phyloP scores from a whole-genome alignment of 2,797 vertebrate species.

The Dallia pectoralis region DNA sequence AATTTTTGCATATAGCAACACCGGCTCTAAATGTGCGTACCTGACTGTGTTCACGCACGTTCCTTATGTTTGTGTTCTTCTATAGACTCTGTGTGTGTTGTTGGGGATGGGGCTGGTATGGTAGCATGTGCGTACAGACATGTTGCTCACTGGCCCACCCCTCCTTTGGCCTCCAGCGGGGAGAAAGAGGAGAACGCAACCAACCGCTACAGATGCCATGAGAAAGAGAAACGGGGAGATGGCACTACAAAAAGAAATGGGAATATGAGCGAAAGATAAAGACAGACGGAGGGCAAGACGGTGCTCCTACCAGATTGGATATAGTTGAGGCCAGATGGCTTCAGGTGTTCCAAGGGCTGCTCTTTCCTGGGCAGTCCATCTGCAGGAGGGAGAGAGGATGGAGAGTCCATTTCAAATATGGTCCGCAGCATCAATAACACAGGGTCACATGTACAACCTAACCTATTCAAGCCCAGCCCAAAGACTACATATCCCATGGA shows the following conservation, averaged over 20 bases:
- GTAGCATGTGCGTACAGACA: constrained; percentile 1
- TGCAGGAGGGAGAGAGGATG: constrained; percentile 61
- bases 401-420: constrained; percentile 29
- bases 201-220: neutral
- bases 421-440: constrained; percentile 19
- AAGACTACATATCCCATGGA: constrained; percentile 4
- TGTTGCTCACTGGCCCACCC: constrained; percentile 3
- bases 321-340: constrained; percentile 82
- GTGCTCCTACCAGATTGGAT: constrained; percentile 82
- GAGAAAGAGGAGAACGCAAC: neutral
- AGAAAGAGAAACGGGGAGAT: constrained; percentile 10
- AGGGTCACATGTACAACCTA: neutral
- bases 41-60: neutral
- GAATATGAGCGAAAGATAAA: neutral
- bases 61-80: neutral
- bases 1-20: neutral
- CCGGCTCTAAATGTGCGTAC: neutral
- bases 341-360: constrained; percentile 86
- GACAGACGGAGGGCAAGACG: neutral
- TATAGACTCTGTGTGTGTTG: neutral
- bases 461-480: constrained; percentile 14
- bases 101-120: neutral
- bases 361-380: constrained; percentile 87
- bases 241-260: neutral
- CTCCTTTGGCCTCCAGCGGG: constrained; percentile 1